Evolutionary conservation across 1,140 invertebrate genomes (phyloP).

Genomic region (Drosophila lacteicornis): DNA sequence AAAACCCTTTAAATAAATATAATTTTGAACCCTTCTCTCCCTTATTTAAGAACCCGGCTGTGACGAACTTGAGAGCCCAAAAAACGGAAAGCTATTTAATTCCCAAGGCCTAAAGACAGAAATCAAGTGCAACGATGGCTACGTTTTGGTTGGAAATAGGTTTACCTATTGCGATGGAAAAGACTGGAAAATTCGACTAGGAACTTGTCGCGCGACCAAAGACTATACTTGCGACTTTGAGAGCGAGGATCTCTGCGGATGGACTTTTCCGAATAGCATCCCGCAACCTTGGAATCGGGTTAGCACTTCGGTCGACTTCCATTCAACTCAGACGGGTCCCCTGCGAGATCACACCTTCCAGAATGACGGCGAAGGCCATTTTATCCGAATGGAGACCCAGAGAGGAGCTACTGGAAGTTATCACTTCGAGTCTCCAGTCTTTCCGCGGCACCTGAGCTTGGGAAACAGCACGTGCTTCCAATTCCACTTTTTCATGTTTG

Average conservation of each 20-base stretch:
- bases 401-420: not conserved
- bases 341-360: slow-evolving; percentile 6
- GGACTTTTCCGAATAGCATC: slow-evolving; percentile 8
- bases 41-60: not conserved
- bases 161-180: slow-evolving; percentile 66
- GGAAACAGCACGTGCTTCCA: slow-evolving; percentile 2
- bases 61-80: not conserved
- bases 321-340: slow-evolving; percentile 1
- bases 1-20: no score
- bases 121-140: not conserved
- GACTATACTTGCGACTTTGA: slow-evolving; percentile 69
- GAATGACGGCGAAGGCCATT: slow-evolving; percentile 58
- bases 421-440: not conserved
- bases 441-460: not conserved
- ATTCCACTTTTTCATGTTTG: slow-evolving; percentile 8
- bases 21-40: not conserved
- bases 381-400: slow-evolving; percentile 69
- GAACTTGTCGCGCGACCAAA: slow-evolving; percentile 51
- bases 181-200: slow-evolving; percentile 66
- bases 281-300: slow-evolving; percentile 54
- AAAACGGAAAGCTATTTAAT: not conserved
- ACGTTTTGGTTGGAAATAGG: slow-evolving; percentile 49
- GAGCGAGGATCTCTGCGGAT: slow-evolving; percentile 66
- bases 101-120: not conserved
- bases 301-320: slow-evolving; percentile 18